Evolutionary conservation across 2,113 vertebrate genomes (phyloP).

Genomic region (Natator depressus): DNA sequence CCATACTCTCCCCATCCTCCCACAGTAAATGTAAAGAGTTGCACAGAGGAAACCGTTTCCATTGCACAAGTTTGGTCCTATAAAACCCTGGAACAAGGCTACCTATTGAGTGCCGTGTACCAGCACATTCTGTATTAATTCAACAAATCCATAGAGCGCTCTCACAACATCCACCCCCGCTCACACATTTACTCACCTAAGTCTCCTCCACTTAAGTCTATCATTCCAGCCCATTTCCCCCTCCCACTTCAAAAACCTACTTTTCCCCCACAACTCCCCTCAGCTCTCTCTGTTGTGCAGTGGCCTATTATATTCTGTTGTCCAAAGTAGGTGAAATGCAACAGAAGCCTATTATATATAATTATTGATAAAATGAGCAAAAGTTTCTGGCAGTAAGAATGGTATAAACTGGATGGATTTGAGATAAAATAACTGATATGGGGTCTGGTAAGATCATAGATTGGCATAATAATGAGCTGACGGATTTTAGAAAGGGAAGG

Average conservation of each 20-base stretch:
- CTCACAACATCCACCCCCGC: neutral
- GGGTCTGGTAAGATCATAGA: neutral
- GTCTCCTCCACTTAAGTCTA: neutral
- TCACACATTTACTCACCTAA: neutral
- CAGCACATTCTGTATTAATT: neutral
- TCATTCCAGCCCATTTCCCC: neutral
- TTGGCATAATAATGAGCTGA: neutral
- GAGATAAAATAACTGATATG: neutral
- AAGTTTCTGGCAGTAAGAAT: neutral
- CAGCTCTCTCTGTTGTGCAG: neutral
- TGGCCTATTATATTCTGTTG: neutral
- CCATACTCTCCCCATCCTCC: neutral
- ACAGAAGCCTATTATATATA: neutral
- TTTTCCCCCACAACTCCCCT: neutral
- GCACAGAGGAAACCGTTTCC: neutral
- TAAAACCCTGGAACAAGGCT: neutral
- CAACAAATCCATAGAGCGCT: neutral
- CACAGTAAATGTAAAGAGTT: neutral
- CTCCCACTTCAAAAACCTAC: neutral
- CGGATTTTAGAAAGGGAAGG: neutral
- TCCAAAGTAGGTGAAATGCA: neutral
- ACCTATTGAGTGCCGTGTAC: neutral
- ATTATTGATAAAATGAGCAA: neutral
- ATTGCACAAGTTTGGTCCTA: neutral
- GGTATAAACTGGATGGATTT: neutral